Conservation (phyloP, 2,797 vertebrate genomes). For the Acanthurus leucopareius region DNA sequence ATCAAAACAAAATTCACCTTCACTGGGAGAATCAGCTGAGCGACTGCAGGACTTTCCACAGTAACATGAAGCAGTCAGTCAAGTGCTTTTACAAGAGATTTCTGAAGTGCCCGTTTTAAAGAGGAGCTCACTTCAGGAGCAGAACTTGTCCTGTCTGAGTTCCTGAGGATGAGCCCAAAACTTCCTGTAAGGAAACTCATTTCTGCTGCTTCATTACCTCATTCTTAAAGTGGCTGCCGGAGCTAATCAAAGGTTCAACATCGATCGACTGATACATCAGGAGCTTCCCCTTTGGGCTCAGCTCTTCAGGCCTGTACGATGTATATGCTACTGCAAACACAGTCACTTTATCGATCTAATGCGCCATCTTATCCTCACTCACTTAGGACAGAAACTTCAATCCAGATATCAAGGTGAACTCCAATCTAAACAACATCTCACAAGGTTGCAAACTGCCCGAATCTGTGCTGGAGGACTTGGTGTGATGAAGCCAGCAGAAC, state of each 20-base stretch:
- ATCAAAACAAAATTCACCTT: slow-evolving; percentile 23
- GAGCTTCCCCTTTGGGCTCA: background rate
- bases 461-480: background rate
- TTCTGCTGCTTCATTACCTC: background rate
- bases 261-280: background rate
- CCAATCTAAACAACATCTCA: background rate
- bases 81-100: too few species aligned
- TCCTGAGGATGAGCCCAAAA: background rate
- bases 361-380: background rate
- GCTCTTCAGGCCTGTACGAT: background rate
- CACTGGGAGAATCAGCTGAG: slow-evolving; percentile 5
- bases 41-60: background rate
- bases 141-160: too few species aligned
- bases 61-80: too few species aligned
- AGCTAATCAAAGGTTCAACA: too few species aligned
- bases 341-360: background rate
- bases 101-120: too few species aligned
- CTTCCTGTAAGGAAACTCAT: background rate
- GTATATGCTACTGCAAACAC: background rate
- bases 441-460: background rate
- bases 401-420: background rate
- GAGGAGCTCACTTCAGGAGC: too few species aligned
- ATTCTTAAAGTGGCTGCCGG: background rate
- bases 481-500: background rate
- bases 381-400: background rate